These are phyloP conservation scores for Pocillopora damicornis DNA, from an alignment of 64 coral and sea anemone genomes.

Conservation along the genomic window DNA sequence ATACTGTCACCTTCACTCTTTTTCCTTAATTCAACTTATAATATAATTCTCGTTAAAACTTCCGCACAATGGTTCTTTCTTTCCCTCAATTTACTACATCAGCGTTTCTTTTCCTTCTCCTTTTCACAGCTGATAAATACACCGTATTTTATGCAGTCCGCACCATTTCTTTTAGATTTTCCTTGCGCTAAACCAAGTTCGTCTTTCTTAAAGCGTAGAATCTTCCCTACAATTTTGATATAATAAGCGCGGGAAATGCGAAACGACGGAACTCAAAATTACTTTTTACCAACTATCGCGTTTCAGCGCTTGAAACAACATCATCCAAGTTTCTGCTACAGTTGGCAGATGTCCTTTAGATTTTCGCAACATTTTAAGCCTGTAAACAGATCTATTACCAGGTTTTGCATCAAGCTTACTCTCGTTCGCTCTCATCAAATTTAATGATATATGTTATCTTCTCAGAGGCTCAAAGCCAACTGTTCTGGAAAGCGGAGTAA, in stretches of 20 bases:
- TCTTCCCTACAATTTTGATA: too few relatives aligned
- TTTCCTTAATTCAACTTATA: too few relatives aligned
- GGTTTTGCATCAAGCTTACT: not conserved
- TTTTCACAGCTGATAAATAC: too few relatives aligned
- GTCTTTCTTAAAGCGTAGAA: too few relatives aligned
- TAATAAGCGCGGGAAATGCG: not conserved
- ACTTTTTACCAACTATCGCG: not conserved
- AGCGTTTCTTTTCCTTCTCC: too few relatives aligned
- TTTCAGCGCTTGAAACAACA: not conserved
- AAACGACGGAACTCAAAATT: not conserved
- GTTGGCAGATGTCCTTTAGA: not conserved
- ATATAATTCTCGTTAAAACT: too few relatives aligned
- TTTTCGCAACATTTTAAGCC: not conserved
- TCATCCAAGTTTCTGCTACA: not conserved
- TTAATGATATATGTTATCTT: not conserved
- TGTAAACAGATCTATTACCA: not conserved
- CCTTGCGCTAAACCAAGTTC: not conserved
- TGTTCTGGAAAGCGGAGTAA: not conserved
- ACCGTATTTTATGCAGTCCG: not conserved
- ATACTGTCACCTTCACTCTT: too few relatives aligned
- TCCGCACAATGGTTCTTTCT: too few relatives aligned
- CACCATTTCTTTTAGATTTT: not conserved
- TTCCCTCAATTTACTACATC: too few relatives aligned
- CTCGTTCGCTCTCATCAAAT: not conserved
- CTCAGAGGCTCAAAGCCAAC: not conserved